A percentile compares a stretch with the other conserved stretches of the same genome.
phyloP scores from a whole-genome alignment of 2,113 vertebrate genomes.

The Psilopogon haemacephalus region DNA sequence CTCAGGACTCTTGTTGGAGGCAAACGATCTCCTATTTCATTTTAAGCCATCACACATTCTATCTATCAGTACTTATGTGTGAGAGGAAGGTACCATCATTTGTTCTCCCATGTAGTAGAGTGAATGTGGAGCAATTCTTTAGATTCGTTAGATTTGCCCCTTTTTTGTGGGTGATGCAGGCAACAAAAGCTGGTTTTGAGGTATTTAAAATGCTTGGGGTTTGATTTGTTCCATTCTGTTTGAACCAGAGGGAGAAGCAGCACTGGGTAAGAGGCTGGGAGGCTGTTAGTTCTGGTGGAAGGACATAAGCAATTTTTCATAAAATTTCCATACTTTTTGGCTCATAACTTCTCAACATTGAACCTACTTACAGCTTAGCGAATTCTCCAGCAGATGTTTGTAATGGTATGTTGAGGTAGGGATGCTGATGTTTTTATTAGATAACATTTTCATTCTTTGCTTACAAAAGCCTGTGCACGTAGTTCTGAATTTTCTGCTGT shows the following conservation, averaged over 20 bases:
- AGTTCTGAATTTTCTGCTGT: neutral
- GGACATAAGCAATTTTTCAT: neutral
- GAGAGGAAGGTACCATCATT: neutral
- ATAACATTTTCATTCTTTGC: neutral
- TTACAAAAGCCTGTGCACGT: neutral
- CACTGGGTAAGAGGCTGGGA: neutral
- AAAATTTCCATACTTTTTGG: neutral
- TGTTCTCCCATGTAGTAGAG: fast-evolving
- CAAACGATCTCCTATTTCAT: neutral
- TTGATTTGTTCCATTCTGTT: neutral
- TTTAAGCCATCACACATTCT: neutral
- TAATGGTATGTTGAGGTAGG: neutral
- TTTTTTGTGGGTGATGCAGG: neutral
- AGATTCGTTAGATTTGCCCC: neutral
- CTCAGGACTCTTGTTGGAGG: neutral
- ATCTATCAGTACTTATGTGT: fast-evolving
- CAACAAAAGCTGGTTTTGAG: neutral
- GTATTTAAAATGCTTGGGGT: neutral
- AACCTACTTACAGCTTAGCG: neutral
- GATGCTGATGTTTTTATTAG: neutral
- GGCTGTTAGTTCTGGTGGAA: neutral
- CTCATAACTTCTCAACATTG: neutral
- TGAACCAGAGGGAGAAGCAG: neutral
- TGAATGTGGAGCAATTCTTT: neutral
- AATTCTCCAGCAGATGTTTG: neutral